Conservation (phyloP, 1,140 invertebrate genomes). For the Trachymyrmex cornetzi region DNA sequence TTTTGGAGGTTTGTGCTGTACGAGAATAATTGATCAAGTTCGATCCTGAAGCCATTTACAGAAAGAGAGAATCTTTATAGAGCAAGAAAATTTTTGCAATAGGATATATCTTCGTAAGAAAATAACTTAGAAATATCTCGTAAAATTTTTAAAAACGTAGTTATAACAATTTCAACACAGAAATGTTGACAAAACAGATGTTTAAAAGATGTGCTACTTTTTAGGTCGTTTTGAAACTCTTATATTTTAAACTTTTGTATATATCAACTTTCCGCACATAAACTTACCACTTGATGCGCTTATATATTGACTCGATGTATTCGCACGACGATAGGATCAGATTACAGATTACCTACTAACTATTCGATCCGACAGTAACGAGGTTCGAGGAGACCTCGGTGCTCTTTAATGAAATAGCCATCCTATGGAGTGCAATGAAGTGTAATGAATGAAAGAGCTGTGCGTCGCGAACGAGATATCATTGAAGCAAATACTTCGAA, state of each 20-base stretch:
- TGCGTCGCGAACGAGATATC: not conserved
- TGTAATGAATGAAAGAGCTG: slow-evolving; percentile 32
- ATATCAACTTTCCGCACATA: not conserved
- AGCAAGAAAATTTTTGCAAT: not conserved
- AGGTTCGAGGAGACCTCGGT: slow-evolving; percentile 36
- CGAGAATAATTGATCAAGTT: not conserved
- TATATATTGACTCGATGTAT: slow-evolving; percentile 18
- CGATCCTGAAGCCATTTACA: not conserved
- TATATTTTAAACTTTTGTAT: not conserved
- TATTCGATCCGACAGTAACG: slow-evolving; percentile 1
- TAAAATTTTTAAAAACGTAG: not conserved
- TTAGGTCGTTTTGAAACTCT: not conserved
- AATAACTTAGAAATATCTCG: not conserved
- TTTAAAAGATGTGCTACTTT: not conserved
- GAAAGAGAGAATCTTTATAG: not conserved
- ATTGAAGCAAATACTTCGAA: not conserved
- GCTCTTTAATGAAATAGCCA: slow-evolving; percentile 49
- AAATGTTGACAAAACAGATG: not conserved
- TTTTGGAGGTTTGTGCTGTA: not conserved
- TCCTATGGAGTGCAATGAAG: slow-evolving; percentile 15
- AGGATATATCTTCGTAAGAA: not conserved
- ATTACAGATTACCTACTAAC: slow-evolving; percentile 39
- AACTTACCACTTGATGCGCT: not conserved
- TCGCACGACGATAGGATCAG: not conserved
- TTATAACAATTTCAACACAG: not conserved